Conservation (phyloP, 2,113 vertebrate genomes). For the Melanerpes aurifrons region DNA sequence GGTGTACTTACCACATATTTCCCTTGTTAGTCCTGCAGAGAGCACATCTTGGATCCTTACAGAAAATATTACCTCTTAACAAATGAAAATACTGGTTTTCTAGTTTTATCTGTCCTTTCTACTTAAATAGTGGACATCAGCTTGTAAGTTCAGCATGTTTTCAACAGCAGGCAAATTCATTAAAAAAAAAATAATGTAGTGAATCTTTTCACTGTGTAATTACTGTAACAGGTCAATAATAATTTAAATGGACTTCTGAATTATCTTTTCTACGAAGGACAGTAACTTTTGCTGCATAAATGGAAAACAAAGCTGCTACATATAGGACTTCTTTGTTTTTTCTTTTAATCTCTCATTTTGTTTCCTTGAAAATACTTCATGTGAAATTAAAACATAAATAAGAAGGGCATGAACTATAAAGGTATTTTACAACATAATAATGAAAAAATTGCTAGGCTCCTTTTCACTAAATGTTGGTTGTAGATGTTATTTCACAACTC, state of each 20-base stretch:
- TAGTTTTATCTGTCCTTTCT: background rate
- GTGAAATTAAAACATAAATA: slow-evolving; percentile 47
- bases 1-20: background rate
- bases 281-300: background rate
- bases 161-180: background rate
- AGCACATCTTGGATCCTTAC: background rate
- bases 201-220: background rate
- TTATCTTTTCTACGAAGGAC: background rate
- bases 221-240: slow-evolving; percentile 12
- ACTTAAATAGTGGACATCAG: background rate
- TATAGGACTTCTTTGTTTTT: background rate
- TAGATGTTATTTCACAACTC: background rate
- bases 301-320: background rate
- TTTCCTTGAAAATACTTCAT: slow-evolving; percentile 13
- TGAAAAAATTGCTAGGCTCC: background rate
- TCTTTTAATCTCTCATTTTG: background rate
- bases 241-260: background rate
- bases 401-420: background rate
- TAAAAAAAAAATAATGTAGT: background rate
- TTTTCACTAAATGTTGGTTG: background rate
- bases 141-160: background rate
- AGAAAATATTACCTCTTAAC: background rate
- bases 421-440: slow-evolving; percentile 20
- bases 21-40: background rate
- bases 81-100: background rate